Conservation (phyloP, 2,888 invertebrate genomes). For the Zootermopsis nevadensis region DNA sequence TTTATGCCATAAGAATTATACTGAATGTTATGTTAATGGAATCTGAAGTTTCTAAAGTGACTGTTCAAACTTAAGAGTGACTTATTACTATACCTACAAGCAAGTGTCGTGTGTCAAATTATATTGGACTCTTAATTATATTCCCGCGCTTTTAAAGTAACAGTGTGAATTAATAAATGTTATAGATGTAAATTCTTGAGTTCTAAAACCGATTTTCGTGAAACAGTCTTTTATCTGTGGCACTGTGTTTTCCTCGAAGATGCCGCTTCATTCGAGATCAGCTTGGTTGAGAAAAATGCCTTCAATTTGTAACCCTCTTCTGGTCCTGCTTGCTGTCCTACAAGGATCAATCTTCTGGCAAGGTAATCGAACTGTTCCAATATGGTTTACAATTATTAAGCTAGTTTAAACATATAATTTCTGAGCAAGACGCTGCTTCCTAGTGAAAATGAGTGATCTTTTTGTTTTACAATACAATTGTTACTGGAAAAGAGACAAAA, state of each 20-base stretch:
- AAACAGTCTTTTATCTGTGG: background rate
- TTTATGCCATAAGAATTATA: too few relatives aligned
- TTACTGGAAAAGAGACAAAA: too few relatives aligned
- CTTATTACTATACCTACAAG: too few relatives aligned
- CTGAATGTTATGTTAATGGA: too few relatives aligned
- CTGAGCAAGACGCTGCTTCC: too few relatives aligned
- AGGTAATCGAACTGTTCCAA: constrained; percentile 25
- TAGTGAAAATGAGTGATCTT: too few relatives aligned
- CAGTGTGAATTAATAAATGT: background rate
- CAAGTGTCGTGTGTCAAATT: background rate
- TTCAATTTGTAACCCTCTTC: background rate
- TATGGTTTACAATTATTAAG: too few relatives aligned
- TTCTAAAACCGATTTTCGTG: background rate
- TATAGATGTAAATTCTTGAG: background rate
- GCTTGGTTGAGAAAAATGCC: background rate
- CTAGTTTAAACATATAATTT: too few relatives aligned
- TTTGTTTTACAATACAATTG: too few relatives aligned
- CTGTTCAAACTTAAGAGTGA: too few relatives aligned
- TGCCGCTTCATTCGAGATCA: background rate
- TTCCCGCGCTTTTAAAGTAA: background rate
- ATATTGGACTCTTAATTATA: background rate
- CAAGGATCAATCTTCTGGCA: constrained; percentile 40
- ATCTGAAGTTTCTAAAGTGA: too few relatives aligned
- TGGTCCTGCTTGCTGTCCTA: constrained; percentile 36
- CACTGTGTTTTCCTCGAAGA: constrained; percentile 6